These are phyloP conservation scores for Platygyra sinensis DNA, from an alignment of 64 coral and sea anemone genomes.

Conservation along the genomic window DNA sequence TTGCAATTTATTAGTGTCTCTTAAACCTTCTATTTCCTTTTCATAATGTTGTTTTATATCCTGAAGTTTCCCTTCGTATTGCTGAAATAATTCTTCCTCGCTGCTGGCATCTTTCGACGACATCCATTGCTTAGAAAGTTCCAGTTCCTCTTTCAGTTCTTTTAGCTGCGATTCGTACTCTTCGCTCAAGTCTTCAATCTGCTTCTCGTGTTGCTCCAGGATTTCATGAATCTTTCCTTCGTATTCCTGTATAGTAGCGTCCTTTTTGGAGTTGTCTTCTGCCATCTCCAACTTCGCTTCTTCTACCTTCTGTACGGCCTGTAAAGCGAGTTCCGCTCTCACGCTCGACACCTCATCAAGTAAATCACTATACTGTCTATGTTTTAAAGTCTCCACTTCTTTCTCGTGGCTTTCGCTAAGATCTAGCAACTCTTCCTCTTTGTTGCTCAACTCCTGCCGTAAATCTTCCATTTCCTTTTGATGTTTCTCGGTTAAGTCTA, in stretches of 20 bases:
- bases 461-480: slow-evolving; percentile 71
- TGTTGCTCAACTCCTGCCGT: slow-evolving; percentile 41
- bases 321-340: slow-evolving; percentile 83
- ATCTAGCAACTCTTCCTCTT: slow-evolving; percentile 53
- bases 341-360: slow-evolving; percentile 91
- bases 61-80: slow-evolving; percentile 77
- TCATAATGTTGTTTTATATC: slow-evolving; percentile 79
- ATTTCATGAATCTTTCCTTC: slow-evolving; percentile 67
- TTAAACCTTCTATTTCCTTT: slow-evolving; percentile 37
- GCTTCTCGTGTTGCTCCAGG: slow-evolving; percentile 70
- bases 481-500: slow-evolving; percentile 66
- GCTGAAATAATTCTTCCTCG: slow-evolving; percentile 48
- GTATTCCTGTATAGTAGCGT: slow-evolving; percentile 34
- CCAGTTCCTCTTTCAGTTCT: slow-evolving; percentile 83
- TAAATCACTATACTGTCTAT: slow-evolving; percentile 79
- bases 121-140: slow-evolving; percentile 62
- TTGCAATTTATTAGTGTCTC: slow-evolving; percentile 17
- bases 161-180: slow-evolving; percentile 86
- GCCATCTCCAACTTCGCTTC: slow-evolving; percentile 67
- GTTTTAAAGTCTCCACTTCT: slow-evolving; percentile 44
- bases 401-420: slow-evolving; percentile 42
- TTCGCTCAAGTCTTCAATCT: slow-evolving; percentile 71
- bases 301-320: slow-evolving; percentile 86
- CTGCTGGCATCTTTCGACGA: slow-evolving; percentile 22
- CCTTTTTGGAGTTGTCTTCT: slow-evolving; percentile 51